A percentile compares a stretch with the other conserved stretches of the same genome.
These are phyloP conservation scores for Phylloscopus whistleri DNA, from an alignment of 2,113 vertebrate genomes.

Conservation along the genomic window DNA sequence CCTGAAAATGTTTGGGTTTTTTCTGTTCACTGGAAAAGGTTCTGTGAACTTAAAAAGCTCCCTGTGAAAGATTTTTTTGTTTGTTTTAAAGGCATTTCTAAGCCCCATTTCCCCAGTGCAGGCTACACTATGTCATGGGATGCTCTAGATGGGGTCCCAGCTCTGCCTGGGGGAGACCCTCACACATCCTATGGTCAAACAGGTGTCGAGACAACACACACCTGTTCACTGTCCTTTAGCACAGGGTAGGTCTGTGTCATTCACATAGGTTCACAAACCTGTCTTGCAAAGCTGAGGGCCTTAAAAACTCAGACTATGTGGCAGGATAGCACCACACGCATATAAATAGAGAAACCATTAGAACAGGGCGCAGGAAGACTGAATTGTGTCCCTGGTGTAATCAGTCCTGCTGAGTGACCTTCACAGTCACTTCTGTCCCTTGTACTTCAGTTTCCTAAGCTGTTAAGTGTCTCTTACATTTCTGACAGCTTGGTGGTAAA, in stretches of 20 bases:
- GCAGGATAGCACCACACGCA: not conserved
- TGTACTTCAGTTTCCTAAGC: not conserved
- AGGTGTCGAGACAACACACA: accelerated
- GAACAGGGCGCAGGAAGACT: not conserved
- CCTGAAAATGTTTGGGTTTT: not conserved
- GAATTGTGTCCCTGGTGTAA: not conserved
- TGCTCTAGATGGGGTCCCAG: not conserved
- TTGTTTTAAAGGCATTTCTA: not conserved
- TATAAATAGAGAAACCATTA: not conserved
- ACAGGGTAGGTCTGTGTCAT: accelerated
- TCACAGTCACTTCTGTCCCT: not conserved
- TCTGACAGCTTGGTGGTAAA: not conserved
- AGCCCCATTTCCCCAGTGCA: not conserved
- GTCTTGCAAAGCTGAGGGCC: not conserved
- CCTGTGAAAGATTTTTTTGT: not conserved
- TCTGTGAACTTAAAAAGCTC: not conserved
- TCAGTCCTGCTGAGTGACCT: not conserved
- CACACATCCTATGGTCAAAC: accelerated
- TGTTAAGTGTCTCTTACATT: not conserved
- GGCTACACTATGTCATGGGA: accelerated
- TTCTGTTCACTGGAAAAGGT: too few relatives aligned
- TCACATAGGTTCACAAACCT: not conserved
- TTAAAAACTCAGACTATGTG: not conserved
- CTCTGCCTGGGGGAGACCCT: not conserved
- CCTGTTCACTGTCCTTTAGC: not conserved